Base-by-base conservation (phyloP, 2,888 invertebrate species). In the Ryuthela nishihirai region DNA sequence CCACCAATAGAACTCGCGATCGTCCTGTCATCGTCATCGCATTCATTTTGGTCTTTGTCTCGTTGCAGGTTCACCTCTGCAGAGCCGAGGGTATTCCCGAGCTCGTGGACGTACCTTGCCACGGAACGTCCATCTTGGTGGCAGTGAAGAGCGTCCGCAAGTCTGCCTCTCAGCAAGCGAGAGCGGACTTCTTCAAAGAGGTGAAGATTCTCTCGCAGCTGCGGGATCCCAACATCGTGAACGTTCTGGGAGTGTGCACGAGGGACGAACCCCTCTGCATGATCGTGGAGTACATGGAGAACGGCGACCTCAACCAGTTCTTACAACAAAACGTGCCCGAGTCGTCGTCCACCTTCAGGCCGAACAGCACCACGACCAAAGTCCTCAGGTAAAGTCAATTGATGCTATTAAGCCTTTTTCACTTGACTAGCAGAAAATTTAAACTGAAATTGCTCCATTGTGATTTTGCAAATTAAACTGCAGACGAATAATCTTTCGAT, bases 221-320 rank as follows among this genome's bases (percentile, higher is more conserved):
- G 46, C 85, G 87, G 61, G 88, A 92, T 74, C 82, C 85, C 32
- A 90, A 91, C 76, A 81, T 91, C 64, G 87, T 88, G 36, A 80
- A 87, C 62, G 84, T 90, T 65, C 80, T 91, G 45, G 90, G 89
- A 17, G 79, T 88, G 67, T 88, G 88, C 72, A 83, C 85, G 41
- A 80, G 83, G 32, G 85, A 88, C 67, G 89, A 89, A 70, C 90
- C 91, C 5, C 84, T 88, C 70, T 87, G 88, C 74, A 87, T 90
- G 67, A 83, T 92, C n/a, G 83, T 90, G 69, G 91, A 92, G 74
- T 89, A 90, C 74, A 87, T 88, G 71, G 87, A 88, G 72, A 84
- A 86, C 64, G 89, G 89, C 21, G 90, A 90, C 72, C 80, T 93
- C 60, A 85, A 88, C 65, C 82, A 80, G 74, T 89, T 82, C 75